Percentiles rank a stretch among this genome's conserved stretches.
Evolutionary conservation across 2,888 invertebrate genomes (phyloP).

Genomic region (Acronicta psi): DNA sequence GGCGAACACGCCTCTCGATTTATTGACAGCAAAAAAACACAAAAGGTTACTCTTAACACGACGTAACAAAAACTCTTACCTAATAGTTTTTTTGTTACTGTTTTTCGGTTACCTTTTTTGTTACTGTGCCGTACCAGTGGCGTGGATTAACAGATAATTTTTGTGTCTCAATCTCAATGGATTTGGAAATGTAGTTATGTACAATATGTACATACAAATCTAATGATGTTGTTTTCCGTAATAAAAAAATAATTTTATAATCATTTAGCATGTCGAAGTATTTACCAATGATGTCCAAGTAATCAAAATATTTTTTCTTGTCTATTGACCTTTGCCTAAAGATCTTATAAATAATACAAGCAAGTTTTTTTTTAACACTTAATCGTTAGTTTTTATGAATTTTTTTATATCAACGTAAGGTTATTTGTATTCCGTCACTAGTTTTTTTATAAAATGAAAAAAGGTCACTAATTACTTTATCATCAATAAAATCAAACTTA

Average conservation of each 20-base stretch:
- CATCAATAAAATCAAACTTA: too few relatives aligned
- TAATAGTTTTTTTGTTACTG: not conserved
- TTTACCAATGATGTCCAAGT: slow-evolving; percentile 33
- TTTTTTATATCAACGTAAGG: slow-evolving; percentile 3
- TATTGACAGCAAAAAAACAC: slow-evolving; percentile 57
- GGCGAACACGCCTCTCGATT: slow-evolving; percentile 60
- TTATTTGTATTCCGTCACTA: slow-evolving; percentile 6
- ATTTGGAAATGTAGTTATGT: slow-evolving; percentile 20
- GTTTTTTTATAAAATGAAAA: not conserved
- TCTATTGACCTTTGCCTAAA: slow-evolving; percentile 19
- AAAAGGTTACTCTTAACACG: slow-evolving; percentile 54
- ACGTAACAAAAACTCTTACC: slow-evolving; percentile 30
- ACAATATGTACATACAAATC: slow-evolving; percentile 10
- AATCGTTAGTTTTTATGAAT: slow-evolving; percentile 5
- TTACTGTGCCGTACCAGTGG: slow-evolving; percentile 21
- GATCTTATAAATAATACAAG: slow-evolving; percentile 24
- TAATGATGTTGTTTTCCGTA: slow-evolving; percentile 36
- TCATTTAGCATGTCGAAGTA: slow-evolving; percentile 12
- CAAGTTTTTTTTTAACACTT: slow-evolving; percentile 13
- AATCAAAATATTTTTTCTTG: slow-evolving; percentile 16
- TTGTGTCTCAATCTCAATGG: slow-evolving; percentile 12
- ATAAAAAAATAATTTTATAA: slow-evolving; percentile 17
- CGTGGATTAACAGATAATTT: slow-evolving; percentile 18
- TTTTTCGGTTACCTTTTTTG: not conserved
- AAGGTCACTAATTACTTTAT: too few relatives aligned